Base-by-base conservation (phyloP, 2,888 invertebrate genomes). In the Pheosia tremula region DNA sequence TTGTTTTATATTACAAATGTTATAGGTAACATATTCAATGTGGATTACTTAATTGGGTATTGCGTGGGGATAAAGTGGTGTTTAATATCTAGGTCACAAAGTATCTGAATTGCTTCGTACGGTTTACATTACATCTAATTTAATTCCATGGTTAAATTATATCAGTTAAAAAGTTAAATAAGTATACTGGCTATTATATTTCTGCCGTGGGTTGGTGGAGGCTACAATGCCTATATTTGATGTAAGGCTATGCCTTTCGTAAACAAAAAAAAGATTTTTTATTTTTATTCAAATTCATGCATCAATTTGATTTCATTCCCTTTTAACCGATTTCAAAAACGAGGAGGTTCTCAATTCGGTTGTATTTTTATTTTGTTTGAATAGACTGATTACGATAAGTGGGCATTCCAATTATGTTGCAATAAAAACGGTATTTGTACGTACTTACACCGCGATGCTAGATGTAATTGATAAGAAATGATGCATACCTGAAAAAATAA, bases 401-500 rank as follows among this genome's bases (percentile, higher is more conserved):
- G 24, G 24, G 24, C 24, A 24, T 24, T 24, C 24, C 24, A 24
- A 24, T 24, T 24, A 24, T 24, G 24, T 1, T 24, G 24, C 24
- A 1, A 24, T 24, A 24, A 24, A 24, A 24, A 24, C 41, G 3
- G 8, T 7, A 7, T 41, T 41, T 41, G 5, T 6, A n/a, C 11
- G n/a, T 47, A 47, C 47, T 47, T n/a, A 47, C 47, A 47, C 8
- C 41, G 3, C 5, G n/a, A 4, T 4, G 47, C n/a, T 47, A 41
- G 47, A n/a, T 9, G 5, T n/a, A n/a, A 5, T n/a, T 3, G n/a
- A 47, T 11, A 47, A 47, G 11, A n/a, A 47, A 47, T 13, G 38
- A 55, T 59, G 57, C 57, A 67, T 74, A 74, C 74, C 78, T 74
- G 74, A 6, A 77, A 74, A 39, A 62, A 71, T 13, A 64, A 61